These are phyloP conservation scores for Drosophila tani DNA, from an alignment of 1,140 invertebrate genomes.

Conservation along the genomic window DNA sequence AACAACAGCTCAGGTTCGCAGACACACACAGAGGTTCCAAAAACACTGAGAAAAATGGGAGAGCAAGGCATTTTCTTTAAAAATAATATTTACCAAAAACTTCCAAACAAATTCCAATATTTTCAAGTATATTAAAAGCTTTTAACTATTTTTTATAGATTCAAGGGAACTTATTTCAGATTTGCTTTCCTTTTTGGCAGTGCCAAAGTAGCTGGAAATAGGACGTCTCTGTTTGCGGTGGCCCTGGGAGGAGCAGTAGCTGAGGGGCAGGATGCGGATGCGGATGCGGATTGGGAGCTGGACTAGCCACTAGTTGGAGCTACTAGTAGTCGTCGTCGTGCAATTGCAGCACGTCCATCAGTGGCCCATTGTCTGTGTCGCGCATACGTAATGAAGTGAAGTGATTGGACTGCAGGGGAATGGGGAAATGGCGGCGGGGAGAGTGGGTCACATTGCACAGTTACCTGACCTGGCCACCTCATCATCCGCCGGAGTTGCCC, in stretches of 20 bases:
- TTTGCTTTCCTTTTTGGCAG: conserved; percentile 6
- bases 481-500: conserved; percentile 19
- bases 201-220: conserved; percentile 35
- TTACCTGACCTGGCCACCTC: conserved; percentile 40
- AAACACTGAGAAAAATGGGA: conserved; percentile 1
- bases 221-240: conserved; percentile 56
- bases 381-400: conserved; percentile 80
- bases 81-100: too few relatives aligned
- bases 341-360: conserved; percentile 74
- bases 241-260: not conserved
- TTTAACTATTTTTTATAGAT: not conserved
- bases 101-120: too few relatives aligned
- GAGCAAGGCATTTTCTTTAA: too few relatives aligned
- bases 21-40: not conserved
- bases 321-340: conserved; percentile 24
- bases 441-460: conserved; percentile 33
- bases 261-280: not conserved
- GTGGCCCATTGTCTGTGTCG: conserved; percentile 81
- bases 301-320: conserved; percentile 22
- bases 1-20: conserved; percentile 48
- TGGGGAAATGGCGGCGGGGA: not conserved
- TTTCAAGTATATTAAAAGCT: too few relatives aligned
- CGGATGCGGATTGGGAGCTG: not conserved
- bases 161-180: not conserved
- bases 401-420: conserved; percentile 31